Conservation (phyloP, 2,113 vertebrate genomes). For the Hipposideros armiger region DNA sequence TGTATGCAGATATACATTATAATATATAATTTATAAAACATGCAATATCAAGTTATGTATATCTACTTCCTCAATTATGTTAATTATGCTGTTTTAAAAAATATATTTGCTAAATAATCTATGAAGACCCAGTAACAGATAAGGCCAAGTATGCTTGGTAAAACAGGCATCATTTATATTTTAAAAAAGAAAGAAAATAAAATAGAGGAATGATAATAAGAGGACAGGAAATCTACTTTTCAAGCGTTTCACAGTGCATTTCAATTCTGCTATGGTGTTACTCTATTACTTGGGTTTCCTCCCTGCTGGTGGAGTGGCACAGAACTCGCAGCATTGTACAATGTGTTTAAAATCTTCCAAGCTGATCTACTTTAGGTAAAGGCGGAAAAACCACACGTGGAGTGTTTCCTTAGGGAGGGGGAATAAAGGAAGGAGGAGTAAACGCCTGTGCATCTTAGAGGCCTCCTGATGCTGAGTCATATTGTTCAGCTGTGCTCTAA, state of each 20-base stretch:
- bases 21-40: constrained; percentile 1
- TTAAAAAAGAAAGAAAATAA: neutral
- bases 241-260: neutral
- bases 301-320: neutral
- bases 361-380: neutral
- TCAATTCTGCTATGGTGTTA: neutral
- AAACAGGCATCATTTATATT: neutral
- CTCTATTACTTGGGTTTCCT: neutral
- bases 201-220: neutral
- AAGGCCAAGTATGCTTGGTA: neutral
- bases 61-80: neutral
- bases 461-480: constrained; percentile 60
- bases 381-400: neutral
- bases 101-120: neutral
- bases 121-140: neutral
- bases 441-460: neutral
- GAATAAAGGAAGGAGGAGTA: neutral
- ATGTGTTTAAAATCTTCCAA: neutral
- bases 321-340: neutral
- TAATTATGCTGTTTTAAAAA: constrained; percentile 48
- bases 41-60: neutral
- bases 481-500: neutral
- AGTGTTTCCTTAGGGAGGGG: neutral
- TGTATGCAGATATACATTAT: neutral
- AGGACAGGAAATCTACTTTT: neutral